Conservation (phyloP, 2,888 invertebrate genomes). For the Baccha elongata region DNA sequence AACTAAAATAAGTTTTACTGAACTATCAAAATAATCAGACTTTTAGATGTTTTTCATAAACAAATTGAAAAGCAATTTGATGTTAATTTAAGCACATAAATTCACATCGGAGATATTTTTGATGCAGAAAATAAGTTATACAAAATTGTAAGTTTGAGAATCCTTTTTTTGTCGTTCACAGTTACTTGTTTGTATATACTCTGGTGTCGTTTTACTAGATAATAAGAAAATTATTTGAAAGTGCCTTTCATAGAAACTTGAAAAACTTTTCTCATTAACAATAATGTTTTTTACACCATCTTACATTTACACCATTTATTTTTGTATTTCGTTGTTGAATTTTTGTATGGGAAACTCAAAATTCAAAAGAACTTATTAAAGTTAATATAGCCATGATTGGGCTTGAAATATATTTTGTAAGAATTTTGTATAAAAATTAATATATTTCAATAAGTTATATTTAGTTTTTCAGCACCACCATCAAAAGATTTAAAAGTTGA, state of each 20-base stretch:
- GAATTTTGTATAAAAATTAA: too few species aligned
- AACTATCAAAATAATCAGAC: too few species aligned
- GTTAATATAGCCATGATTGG: too few species aligned
- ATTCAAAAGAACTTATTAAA: constrained; percentile 11
- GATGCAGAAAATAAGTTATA: constrained; percentile 41
- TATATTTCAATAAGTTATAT: too few species aligned
- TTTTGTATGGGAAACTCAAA: too few species aligned
- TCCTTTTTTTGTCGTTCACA: constrained; percentile 14
- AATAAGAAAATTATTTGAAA: constrained; percentile 61
- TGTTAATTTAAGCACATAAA: constrained; percentile 56
- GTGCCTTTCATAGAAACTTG: constrained; percentile 60
- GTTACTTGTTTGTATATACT: neutral
- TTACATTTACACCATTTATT: neutral
- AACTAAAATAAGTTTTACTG: too few species aligned
- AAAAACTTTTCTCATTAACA: constrained; percentile 69
- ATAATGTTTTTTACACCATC: constrained; percentile 49
- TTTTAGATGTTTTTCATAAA: neutral
- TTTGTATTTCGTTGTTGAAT: constrained; percentile 7
- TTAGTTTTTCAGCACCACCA: too few species aligned
- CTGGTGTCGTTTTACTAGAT: neutral
- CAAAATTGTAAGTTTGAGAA: constrained; percentile 52
- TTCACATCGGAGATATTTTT: constrained; percentile 1
- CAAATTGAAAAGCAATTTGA: constrained; percentile 50
- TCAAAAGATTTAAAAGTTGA: too few species aligned
- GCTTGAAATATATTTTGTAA: too few species aligned